Conservation (phyloP, 37 sponge, comb jelly and placozoan species). For the Agelas oroides region DNA sequence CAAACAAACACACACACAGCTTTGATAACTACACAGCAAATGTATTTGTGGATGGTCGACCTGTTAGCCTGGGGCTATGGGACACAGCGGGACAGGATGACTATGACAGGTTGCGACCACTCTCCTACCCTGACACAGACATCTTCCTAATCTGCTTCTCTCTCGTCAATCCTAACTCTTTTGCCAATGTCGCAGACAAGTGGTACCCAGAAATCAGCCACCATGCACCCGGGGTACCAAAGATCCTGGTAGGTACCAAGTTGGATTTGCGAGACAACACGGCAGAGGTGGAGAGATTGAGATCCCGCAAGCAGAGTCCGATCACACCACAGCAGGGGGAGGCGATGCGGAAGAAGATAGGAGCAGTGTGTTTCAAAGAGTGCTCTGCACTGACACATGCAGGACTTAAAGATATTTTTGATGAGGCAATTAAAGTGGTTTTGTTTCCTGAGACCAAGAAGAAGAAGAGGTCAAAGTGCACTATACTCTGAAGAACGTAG, state of each 20-base stretch:
- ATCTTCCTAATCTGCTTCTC: slow-evolving; percentile 93
- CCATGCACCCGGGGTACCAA: slow-evolving; percentile 87
- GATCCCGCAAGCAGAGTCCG: slow-evolving; percentile 61
- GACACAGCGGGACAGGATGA: slow-evolving; percentile 97
- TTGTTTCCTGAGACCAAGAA: slow-evolving; percentile 76
- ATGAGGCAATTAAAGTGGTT: slow-evolving; percentile 89
- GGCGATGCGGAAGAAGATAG: slow-evolving; percentile 79
- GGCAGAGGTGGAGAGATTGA: slow-evolving; percentile 70
- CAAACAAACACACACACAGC: slow-evolving; percentile 16
- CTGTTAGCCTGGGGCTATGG: slow-evolving; percentile 90
- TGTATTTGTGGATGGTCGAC: slow-evolving; percentile 87
- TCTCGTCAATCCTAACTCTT: slow-evolving; percentile 81
- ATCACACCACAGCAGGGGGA: slow-evolving; percentile 73
- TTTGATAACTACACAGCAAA: slow-evolving; percentile 97
- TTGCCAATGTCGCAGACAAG: slow-evolving; percentile 81
- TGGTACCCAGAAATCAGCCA: slow-evolving; percentile 91
- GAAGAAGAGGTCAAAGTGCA: slow-evolving; percentile 62
- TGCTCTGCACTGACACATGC: slow-evolving; percentile 90
- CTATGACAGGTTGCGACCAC: slow-evolving; percentile 89
- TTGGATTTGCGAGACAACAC: slow-evolving; percentile 84
- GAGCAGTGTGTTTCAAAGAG: slow-evolving; percentile 80
- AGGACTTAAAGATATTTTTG: slow-evolving; percentile 92
- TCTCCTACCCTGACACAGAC: slow-evolving; percentile 92
- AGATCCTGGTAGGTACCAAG: slow-evolving; percentile 91
- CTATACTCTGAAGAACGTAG: slow-evolving; percentile 47